Base-by-base conservation (phyloP, 2,888 invertebrate species). In the Ashinkailepas kermadecensis region DNA sequence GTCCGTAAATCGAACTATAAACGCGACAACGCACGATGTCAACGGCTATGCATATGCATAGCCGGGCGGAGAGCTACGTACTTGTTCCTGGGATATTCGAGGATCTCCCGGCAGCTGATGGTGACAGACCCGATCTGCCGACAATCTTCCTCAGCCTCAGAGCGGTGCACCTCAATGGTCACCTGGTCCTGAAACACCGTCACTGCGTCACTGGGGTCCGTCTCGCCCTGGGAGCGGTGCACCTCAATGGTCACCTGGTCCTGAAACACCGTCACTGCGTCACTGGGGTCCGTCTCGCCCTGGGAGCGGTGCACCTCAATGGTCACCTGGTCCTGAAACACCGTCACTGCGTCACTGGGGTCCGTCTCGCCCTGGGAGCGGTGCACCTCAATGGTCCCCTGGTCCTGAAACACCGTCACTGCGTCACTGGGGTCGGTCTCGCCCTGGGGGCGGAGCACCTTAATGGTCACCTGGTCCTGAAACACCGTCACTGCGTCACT, bases 171-270 rank as follows among this genome's bases (percentile, higher is more conserved):
- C 95, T 95, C 0, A 95, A 95, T 0, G 94, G 91, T 3, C 95
- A 95, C 0, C 94, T 94, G 0, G 95, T 95, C n/a, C 95, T 90
- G 65, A 94, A 91, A 86, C 94, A 94, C 95, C 94, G 83, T 93
- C 93, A 81, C 94, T 94, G 83, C 91, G 89, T 85, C 90, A 90
- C 82, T 95, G 92, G 86, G 94, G 93, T 56, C 74, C 23, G 74
- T 3, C 13, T 13, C 74, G 9, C 92, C 18, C 93, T 93, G 84
- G 94, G 92, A 84, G 94, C 91, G 21, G 94, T 93, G 86, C 95
- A 95, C 84, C 95, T 95, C 0, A 95, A 95, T 0, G 95, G 85
- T 95, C 95, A 86, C 95, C 95, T 13, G 58, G 58, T 58, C 58
- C 58, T 85, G 95, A 95, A 85, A 94, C 93, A 85, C 95, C 94